Percentiles rank a stretch among this genome's conserved stretches.
phyloP scores from a whole-genome alignment of 1,140 invertebrate species.

The Physella acuta region DNA sequence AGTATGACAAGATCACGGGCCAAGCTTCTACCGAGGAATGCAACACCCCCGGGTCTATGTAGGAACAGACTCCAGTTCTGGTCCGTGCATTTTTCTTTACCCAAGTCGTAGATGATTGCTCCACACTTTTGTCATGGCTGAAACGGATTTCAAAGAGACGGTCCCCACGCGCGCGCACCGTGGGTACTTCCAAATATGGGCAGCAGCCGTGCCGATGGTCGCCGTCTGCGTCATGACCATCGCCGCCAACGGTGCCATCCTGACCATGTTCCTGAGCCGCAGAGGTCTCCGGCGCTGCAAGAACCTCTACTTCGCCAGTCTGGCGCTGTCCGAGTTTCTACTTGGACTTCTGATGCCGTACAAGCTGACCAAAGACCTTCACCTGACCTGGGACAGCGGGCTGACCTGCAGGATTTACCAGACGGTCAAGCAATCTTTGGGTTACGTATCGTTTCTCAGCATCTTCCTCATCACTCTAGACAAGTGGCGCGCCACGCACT shows the following conservation, averaged over 20 bases:
- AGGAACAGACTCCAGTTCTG: too few relatives aligned
- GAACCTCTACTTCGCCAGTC: slow-evolving; percentile 44
- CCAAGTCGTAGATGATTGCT: neutral
- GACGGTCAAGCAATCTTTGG: slow-evolving; percentile 39
- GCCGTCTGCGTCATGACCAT: slow-evolving; percentile 35
- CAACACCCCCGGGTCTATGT: neutral
- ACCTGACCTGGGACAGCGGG: slow-evolving; percentile 31
- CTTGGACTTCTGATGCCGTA: slow-evolving; percentile 41
- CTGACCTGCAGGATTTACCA: slow-evolving; percentile 37
- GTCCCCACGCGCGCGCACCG: neutral
- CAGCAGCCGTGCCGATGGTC: slow-evolving; percentile 37
- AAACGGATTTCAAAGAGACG: neutral
- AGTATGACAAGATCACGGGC: neutral
- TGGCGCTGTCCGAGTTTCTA: slow-evolving; percentile 45
- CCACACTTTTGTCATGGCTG: neutral
- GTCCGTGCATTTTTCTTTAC: too few relatives aligned
- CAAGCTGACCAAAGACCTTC: slow-evolving; percentile 36
- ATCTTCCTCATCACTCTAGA: slow-evolving; percentile 48
- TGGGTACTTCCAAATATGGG: slow-evolving; percentile 32
- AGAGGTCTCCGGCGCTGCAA: slow-evolving; percentile 38
- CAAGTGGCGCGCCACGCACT: slow-evolving; percentile 48
- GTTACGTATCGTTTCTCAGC: slow-evolving; percentile 45
- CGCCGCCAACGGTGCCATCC: slow-evolving; percentile 39
- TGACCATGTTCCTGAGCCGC: slow-evolving; percentile 39
- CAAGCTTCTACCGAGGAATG: neutral